Evolutionary conservation across 2,113 vertebrate genomes (phyloP).

Genomic region (Candoia aspera): DNA sequence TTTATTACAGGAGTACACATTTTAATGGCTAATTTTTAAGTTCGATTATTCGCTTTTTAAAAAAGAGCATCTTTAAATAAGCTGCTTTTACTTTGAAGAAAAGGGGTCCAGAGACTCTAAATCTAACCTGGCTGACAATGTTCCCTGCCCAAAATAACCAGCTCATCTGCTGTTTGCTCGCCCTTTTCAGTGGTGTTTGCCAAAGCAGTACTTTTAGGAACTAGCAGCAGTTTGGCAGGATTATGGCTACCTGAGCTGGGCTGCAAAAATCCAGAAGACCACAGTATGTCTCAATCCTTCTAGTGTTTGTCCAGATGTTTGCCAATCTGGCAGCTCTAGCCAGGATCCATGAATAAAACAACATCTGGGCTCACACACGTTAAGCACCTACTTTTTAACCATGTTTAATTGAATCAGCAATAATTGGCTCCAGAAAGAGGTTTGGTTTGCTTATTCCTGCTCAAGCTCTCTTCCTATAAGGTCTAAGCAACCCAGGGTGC

Average conservation of each 20-base stretch:
- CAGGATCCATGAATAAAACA: neutral
- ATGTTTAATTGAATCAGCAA: neutral
- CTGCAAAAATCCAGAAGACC: neutral
- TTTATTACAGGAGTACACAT: neutral
- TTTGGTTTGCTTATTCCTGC: neutral
- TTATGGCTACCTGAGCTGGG: neutral
- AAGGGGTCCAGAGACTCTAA: neutral
- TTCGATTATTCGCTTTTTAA: neutral
- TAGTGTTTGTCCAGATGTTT: neutral
- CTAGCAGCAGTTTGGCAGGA: neutral
- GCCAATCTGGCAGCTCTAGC: neutral
- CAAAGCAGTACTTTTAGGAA: neutral
- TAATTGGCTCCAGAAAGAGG: neutral
- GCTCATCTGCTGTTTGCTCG: neutral
- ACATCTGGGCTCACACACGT: neutral
- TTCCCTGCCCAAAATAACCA: neutral
- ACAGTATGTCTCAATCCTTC: neutral
- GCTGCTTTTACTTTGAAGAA: neutral
- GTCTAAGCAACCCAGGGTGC: neutral
- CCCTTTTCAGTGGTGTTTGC: neutral
- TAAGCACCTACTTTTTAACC: neutral
- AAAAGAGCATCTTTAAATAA: neutral
- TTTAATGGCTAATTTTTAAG: neutral
- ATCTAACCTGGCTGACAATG: neutral
- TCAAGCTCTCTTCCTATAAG: neutral